Evolutionary conservation across 2,888 invertebrate genomes (phyloP), one percentile per base, ranked within the genome.

Genomic region (Lasioglossum lativentre): DNA sequence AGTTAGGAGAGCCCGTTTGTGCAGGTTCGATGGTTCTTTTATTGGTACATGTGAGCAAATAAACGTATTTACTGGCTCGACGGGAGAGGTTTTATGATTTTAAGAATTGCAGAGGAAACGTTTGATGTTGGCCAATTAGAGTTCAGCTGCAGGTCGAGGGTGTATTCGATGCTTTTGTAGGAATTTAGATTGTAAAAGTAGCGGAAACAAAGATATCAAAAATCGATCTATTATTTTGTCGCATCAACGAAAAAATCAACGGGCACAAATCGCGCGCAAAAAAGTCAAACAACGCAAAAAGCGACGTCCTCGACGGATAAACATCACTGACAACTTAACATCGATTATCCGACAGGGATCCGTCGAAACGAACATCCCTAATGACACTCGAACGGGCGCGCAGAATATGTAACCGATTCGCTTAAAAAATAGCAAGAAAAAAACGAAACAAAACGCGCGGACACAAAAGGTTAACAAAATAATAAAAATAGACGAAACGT

Each of bases 401-500:
- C 45, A 14, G 68, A 47, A 77, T 77, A 68, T 47, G 45, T n/a
- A 38, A 56, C 40, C 38, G 47, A 45, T 27, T 73, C 66, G 38
- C 38, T 70, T 38, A 47, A 59, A n/a, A 80, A 72, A 45, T 8
- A 27, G 27, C 59, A 27, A 66, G 30, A 10, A 8, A 66, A 30
- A 59, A 30, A 66, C n/a, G n/a, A 19, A 66, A 10, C 12, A 19
- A 34, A 34, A 66, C 30, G 19, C 8, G 34, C 23, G 40, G 12
- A 23, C 23, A 40, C 30, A 68, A 38, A 40, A 23, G 8, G 42
- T 34, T 30, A 42, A 23, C 38, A 38, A 38, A n/a, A n/a, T n/a
- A n/a, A n/a, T 12, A 12, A 68, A 34, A 68, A 23, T 6, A 16
- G 19, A n/a, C n/a, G 40, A 38, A 68, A 1, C n/a, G 27, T 47